Base-by-base conservation (phyloP, 2,113 vertebrate genomes). In the Corydoras sp. region DNA sequence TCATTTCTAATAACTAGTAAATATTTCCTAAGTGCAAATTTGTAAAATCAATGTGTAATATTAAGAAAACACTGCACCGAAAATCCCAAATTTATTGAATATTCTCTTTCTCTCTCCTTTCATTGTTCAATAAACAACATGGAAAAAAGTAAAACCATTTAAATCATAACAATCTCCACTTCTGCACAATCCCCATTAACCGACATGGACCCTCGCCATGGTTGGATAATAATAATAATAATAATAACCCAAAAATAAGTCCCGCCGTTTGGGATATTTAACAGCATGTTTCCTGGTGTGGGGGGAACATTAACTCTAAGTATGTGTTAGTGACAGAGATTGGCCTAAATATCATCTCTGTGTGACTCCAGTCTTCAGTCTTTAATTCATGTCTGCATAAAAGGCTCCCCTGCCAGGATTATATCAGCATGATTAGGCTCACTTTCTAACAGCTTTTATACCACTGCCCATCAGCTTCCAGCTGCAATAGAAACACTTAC, bases 331-430 rank as follows among this genome's bases (percentile, higher is more conserved):
- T 82, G 87, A 87, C 77, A 82, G 86, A 90, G 87, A 89, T 89
- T 89, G 90, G 88, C 85, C 87, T 88, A 87, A 90, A 87, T 83
- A 84, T 79, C 77, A 81, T 79, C 84, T 51, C 79, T 77, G 85
- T 82, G 69, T 88, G 90, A 82, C 79, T 85, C 85, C 80, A 58
- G 85, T 85, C 85, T 87, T 89, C 86, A 87, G 83, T 60, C 85
- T 88, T 89, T 88, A 90, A 91, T 89, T 89, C 90, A 89, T 85
- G 82, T 74, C 80, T 82, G 84, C 86, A 86, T 87, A 82, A 84
- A 85, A 89, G 32, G 86, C 81, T 77, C 80, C 69, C 88, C 85
- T 76, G 85, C 88, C 85, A 87, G 82, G 85, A 89, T 85, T 88
- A 89, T 88, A 91, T 89, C 87, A 90, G 77, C 66, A 68, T 87